A percentile compares a stretch with the other conserved stretches of the same genome.
Conservation (phyloP, 2,113 vertebrate species). For the Mesoclemmys tuberculata region DNA sequence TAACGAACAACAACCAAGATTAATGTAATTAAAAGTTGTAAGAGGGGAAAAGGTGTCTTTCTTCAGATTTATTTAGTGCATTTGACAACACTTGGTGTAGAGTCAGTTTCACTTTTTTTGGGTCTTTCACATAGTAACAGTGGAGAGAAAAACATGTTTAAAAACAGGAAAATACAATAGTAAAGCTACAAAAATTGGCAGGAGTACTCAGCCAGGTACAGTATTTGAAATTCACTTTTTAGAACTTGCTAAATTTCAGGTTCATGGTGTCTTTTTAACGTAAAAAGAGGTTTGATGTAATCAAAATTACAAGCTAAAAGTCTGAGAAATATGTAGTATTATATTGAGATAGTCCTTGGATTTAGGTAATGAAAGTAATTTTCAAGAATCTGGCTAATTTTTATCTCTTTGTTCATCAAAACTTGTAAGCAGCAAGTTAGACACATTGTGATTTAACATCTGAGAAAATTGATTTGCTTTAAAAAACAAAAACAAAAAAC, state of each 20-base stretch:
- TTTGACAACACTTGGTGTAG: background rate
- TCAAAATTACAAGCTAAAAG: background rate
- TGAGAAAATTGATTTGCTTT: background rate
- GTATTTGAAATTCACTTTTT: background rate
- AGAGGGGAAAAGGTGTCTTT: too few species aligned
- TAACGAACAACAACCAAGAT: accelerated
- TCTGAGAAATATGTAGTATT: background rate
- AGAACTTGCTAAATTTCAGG: background rate
- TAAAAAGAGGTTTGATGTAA: background rate
- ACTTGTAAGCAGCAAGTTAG: background rate
- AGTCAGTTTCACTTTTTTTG: background rate
- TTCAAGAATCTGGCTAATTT: background rate
- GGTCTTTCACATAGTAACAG: background rate
- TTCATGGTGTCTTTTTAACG: accelerated
- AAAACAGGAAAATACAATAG: background rate
- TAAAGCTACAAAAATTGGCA: background rate
- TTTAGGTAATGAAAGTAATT: background rate
- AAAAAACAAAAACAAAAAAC: background rate
- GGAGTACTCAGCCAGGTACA: background rate
- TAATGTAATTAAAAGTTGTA: background rate
- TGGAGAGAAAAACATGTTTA: background rate
- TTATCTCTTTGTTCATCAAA: background rate
- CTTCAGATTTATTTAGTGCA: background rate
- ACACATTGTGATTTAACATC: background rate
- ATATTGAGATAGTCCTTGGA: background rate